phyloP scores from a whole-genome alignment of 2,888 invertebrate genomes.

The Poecilobothrus nobilitatus region DNA sequence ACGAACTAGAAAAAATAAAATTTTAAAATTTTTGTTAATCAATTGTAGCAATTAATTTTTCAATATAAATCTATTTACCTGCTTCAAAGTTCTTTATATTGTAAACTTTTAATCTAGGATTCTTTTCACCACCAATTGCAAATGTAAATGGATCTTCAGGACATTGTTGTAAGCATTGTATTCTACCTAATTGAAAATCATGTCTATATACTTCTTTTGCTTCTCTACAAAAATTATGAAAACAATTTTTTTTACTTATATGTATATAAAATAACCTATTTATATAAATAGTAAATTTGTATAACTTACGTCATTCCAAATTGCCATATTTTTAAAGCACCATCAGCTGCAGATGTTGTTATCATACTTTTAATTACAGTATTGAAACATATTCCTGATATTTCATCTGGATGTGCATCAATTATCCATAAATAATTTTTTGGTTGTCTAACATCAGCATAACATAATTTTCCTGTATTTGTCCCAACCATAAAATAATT shows the following conservation, averaged over 20 bases:
- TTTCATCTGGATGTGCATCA: slow-evolving; percentile 73
- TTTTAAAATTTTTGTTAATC: neutral
- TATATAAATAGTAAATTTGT: slow-evolving; percentile 33
- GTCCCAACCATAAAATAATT: slow-evolving; percentile 61
- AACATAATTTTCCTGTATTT: slow-evolving; percentile 58
- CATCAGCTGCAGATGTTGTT: slow-evolving; percentile 71
- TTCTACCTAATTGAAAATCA: slow-evolving; percentile 58
- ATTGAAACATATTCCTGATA: slow-evolving; percentile 73
- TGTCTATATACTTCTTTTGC: slow-evolving; percentile 40
- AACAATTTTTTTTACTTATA: neutral
- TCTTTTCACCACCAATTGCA: slow-evolving; percentile 78
- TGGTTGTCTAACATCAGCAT: slow-evolving; percentile 62
- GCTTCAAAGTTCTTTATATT: slow-evolving; percentile 42
- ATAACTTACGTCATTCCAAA: slow-evolving; percentile 38
- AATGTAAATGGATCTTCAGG: slow-evolving; percentile 77
- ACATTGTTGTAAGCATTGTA: slow-evolving; percentile 64
- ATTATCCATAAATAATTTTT: slow-evolving; percentile 60
- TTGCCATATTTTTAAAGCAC: slow-evolving; percentile 82
- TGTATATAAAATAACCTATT: no score
- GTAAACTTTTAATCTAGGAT: slow-evolving; percentile 58
- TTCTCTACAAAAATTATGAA: slow-evolving; percentile 27
- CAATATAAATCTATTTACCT: no score
- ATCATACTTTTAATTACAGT: slow-evolving; percentile 63
- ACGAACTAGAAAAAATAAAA: slow-evolving; percentile 2
- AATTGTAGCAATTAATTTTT: neutral